Evolutionary conservation across 37 sponge, comb jelly and placozoan genomes (phyloP).

Genomic region (Theonella swinhoei): DNA sequence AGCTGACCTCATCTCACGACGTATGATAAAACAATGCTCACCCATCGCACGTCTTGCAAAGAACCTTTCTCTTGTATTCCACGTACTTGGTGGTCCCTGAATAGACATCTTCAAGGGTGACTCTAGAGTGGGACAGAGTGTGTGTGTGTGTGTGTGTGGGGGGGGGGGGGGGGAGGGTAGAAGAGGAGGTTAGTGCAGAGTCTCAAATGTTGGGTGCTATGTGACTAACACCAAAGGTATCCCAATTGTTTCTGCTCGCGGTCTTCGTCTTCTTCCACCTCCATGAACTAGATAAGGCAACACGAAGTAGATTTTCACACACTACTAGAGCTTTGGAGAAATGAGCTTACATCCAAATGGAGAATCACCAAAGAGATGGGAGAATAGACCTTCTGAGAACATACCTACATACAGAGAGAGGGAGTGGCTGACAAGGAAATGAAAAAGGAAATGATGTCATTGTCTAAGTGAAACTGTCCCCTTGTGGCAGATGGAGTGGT

Average conservation of each 20-base stretch:
- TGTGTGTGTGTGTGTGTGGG: too few relatives aligned
- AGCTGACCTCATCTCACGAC: neutral
- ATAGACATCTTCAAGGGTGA: conserved; percentile 81
- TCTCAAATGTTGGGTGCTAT: neutral
- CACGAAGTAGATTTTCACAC: too few relatives aligned
- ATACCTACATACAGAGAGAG: neutral
- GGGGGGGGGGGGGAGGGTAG: too few relatives aligned
- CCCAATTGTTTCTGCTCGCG: conserved; percentile 62
- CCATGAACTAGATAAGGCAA: too few relatives aligned
- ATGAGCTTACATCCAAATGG: conserved; percentile 18
- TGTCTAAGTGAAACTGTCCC: too few relatives aligned
- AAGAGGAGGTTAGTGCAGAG: neutral
- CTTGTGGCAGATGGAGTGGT: too few relatives aligned
- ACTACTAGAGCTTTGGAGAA: too few relatives aligned
- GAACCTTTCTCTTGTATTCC: conserved; percentile 75
- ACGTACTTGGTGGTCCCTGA: conserved; percentile 65
- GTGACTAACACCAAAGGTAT: conserved; percentile 78
- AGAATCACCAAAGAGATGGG: neutral
- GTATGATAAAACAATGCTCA: conserved; percentile 13
- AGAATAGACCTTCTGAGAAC: neutral
- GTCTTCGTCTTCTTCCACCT: conserved; percentile 48
- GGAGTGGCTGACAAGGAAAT: too few relatives aligned
- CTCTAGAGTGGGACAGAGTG: conserved; percentile 49
- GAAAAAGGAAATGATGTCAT: neutral
- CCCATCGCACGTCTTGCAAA: conserved; percentile 79